Evolutionary conservation across 2,797 vertebrate genomes (phyloP), one percentile per base, ranked within the genome.

Genomic region (Lacerta agilis): DNA sequence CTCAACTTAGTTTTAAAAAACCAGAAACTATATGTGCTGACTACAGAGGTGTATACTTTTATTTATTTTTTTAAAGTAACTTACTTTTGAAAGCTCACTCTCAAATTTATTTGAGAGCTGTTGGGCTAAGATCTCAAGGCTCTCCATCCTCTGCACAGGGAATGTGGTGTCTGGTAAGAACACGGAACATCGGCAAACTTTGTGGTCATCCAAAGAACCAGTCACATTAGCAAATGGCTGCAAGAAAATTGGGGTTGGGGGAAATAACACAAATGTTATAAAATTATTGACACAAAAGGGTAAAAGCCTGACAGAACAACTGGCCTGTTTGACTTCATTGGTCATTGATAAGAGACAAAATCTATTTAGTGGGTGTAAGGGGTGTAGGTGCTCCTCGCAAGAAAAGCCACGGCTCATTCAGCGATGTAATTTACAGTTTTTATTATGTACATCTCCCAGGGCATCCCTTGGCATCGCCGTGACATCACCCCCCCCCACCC

Each of bases 141-240:
- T 86, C 75, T 98, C 97, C 71, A 97, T 93, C 29, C 97, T 97
- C 91, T 98, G 94, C 3, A 96, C 98, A 0, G 98, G 98, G 90
- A 99, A 99, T 67, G 94, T 90, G 29, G 92, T 96, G 67, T 99
- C 98, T 0, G 98, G 98, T 71, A 98, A 89, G 88, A 94, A 97
- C 13, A 99, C 95, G 0, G 96, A 97, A 91, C 98, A 98, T 77
- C 97, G 89, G 82, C 98, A 98, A 45, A 94, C 96, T 58, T 97
- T 98, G 0, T 27, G 87, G 0, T 96, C 95, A 83, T 97, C 96
- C 93, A 96, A 61, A 17, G 97, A 97, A 64, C 97, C 96, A 0
- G 96, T 97, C 79, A 98, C 96, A 4, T 97, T 98, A 86, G 97
- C 89, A 87, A 95, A 95, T 4, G 88, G 2, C 97, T 97, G 94